Base-by-base conservation (phyloP, 2,888 invertebrate genomes). In the Galeruca laticollis region DNA sequence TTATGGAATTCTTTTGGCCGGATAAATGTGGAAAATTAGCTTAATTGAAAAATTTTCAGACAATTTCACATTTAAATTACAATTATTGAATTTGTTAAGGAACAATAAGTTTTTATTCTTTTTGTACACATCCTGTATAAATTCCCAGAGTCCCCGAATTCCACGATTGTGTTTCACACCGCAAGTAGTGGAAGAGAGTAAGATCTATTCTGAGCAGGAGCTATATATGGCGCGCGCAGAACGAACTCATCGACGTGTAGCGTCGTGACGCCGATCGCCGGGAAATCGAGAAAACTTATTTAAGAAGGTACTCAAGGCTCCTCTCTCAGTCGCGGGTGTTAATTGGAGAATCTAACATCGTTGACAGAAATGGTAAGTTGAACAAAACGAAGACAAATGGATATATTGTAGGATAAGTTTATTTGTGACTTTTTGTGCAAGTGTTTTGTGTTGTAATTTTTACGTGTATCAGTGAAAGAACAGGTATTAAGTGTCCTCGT, bases 261-360 rank as follows among this genome's bases (percentile, higher is more conserved):
- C 77, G 74, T 74, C 76, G 64, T 69, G 64, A 51, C 68, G 69
- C 66, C 70, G 47, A 65, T 31, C 64, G 64, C 56, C 56, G 49
- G 20, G 49, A 26, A 47, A 69, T 70, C 72, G 60, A 35, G 69
- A 21, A 75, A 84, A 77, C 78, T 84, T 84, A 84, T 83, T 82
- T 83, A 84, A 84, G 83, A 76, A 72, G 75, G 74, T 59, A 33
- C 62, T 37, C 68, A 60, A 65, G 69, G 69, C 64, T 60, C 64
- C 63, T 71, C 74, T 75, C 74, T 75, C 82, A 84, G 84, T 84
- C 82, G 84, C 82, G 82, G 82, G 83, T 82, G 82, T 82, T 80
- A 74, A 77, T 81, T 79, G 80, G 81, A 81, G 79, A 81, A 77
- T 73, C 74, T 73, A 78, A 82, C 80, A 82, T 80, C 80, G 67